A percentile compares a stretch with the other conserved stretches of the same genome.
Evolutionary conservation across 2,113 vertebrate genomes (phyloP).

Genomic region (Progne subis): DNA sequence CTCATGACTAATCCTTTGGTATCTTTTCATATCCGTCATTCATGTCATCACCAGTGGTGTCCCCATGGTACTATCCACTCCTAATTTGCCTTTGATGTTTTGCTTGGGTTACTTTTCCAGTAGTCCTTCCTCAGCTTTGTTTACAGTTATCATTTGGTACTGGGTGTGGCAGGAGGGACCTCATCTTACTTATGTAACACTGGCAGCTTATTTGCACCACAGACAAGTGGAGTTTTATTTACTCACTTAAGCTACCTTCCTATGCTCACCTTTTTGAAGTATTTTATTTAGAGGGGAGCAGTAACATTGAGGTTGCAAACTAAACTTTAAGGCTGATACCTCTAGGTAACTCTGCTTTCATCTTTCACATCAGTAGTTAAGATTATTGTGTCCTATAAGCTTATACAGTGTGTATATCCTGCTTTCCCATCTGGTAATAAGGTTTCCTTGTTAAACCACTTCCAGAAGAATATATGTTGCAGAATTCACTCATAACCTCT

Average conservation of each 20-base stretch:
- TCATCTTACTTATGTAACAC: not conserved
- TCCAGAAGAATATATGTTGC: not conserved
- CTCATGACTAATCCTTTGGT: not conserved
- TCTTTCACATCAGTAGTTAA: not conserved
- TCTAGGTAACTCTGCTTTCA: not conserved
- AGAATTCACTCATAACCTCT: not conserved
- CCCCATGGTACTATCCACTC: not conserved
- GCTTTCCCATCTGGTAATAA: not conserved
- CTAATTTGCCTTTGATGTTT: not conserved
- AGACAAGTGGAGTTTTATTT: not conserved
- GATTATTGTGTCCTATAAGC: not conserved
- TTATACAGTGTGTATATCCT: not conserved
- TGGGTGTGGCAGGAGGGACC: not conserved
- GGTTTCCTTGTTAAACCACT: not conserved
- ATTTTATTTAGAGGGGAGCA: not conserved
- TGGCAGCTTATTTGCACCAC: not conserved
- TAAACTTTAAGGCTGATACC: not conserved
- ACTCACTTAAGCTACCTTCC: not conserved
- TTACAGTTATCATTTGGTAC: not conserved
- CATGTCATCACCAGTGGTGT: not conserved
- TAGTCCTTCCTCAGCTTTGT: not conserved
- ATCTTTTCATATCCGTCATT: not conserved
- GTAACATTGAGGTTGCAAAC: not conserved
- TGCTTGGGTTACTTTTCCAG: not conserved
- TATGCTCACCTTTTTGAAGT: not conserved